Evolutionary conservation across 2,797 vertebrate genomes (phyloP).

Genomic region (Molothrus ater): DNA sequence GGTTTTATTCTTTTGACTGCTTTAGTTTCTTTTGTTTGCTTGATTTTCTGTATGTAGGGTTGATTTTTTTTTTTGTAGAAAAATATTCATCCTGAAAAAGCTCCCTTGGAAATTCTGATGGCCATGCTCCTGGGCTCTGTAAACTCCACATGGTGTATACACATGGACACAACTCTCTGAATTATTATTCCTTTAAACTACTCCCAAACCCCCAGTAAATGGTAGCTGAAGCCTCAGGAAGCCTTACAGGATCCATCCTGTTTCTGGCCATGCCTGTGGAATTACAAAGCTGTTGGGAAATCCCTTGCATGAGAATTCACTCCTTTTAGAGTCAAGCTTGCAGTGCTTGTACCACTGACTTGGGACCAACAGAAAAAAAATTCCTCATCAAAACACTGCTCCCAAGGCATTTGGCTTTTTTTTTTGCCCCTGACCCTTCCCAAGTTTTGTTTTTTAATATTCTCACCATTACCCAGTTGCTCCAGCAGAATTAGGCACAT

Average conservation of each 20-base stretch:
- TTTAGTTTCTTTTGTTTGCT: background rate
- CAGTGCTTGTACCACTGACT: background rate
- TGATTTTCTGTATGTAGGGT: background rate
- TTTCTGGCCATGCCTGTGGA: background rate
- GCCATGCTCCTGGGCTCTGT: fast-evolving
- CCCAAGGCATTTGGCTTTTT: background rate
- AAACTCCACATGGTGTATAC: background rate
- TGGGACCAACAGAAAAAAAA: background rate
- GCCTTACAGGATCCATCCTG: background rate
- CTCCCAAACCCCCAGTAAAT: background rate
- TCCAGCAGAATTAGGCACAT: background rate
- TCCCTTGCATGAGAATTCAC: background rate
- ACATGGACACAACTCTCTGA: background rate
- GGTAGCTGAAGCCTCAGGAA: background rate
- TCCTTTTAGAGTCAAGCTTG: background rate
- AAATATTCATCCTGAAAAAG: background rate
- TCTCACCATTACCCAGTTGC: background rate
- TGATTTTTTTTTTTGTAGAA: background rate
- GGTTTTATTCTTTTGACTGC: background rate
- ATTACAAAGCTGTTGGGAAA: background rate
- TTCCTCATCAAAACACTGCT: background rate
- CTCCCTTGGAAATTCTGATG: background rate
- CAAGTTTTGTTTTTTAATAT: background rate
- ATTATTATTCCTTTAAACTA: background rate
- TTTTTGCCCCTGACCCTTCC: background rate